Evolutionary conservation across 2,888 invertebrate species (phyloP), one percentile per base, ranked within the genome.

Genomic region (Sphecodes monilicornis): DNA sequence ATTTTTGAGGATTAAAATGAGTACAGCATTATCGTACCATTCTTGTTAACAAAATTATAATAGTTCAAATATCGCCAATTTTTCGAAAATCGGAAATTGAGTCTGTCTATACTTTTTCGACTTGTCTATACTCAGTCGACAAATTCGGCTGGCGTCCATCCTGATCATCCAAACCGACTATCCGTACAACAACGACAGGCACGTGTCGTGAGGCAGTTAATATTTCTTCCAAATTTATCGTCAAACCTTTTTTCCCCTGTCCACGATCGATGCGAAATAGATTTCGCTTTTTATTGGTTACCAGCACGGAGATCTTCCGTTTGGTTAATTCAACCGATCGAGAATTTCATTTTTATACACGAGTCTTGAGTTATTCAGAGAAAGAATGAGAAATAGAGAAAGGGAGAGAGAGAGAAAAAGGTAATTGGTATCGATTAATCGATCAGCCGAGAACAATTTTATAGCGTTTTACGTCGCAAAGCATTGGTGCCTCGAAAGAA

Each of bases 361-460:
- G 60, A 60, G 68, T n/a, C 18, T 64, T 22, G 22, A 64, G 18
- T 39, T 39, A 13, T 4, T 22, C 22, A 22, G n/a, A 4, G 39
- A 22, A 22, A 41, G 26, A 29, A n/a, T n/a, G 39, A 29, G 60
- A 18, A 29, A 43, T 10, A 43, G 43, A 43, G 1, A 43, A 13
- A 3, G 43, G 4, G 2, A 43, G 13, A 29, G 66, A 66, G 3
- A 10, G 10, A 22, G n/a, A 39, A 22, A 36, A 43, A 39, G 50
- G 32, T 69, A 73, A 73, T 70, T 50, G 84, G 71, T 70, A 82
- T 71, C 70, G 83, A 82, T 77, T 78, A 82, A 66, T 82, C 84
- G 83, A 84, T 77, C 64, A 54, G 70, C 60, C 11, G n/a, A n/a
- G 11, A 83, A 77, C 69, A 73, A 71, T 78, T 77, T 73, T 36